These are phyloP conservation scores for Trichacis sp. DNA, from an alignment of 2,888 invertebrate genomes.

Conservation along the genomic window DNA sequence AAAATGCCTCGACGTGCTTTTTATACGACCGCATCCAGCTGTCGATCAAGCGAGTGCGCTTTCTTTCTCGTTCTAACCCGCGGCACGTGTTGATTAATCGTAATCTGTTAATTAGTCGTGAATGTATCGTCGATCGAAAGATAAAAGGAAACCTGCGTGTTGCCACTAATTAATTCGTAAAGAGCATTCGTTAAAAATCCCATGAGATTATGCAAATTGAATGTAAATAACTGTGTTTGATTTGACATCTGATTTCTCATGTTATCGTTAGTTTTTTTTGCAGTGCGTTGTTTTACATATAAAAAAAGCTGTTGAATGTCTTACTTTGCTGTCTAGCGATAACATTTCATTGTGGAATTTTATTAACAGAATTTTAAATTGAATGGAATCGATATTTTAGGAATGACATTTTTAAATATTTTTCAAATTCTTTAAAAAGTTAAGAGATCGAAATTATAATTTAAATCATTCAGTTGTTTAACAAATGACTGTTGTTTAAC, in stretches of 20 bases:
- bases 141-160: not conserved
- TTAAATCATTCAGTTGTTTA: too few species aligned
- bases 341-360: too few species aligned
- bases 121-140: constrained; percentile 7
- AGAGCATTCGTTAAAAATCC: not conserved
- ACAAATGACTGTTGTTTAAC: too few species aligned
- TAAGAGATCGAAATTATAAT: too few species aligned
- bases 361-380: too few species aligned
- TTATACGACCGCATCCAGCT: too few species aligned
- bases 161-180: constrained; percentile 5
- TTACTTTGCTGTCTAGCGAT: too few species aligned
- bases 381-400: too few species aligned
- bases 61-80: not conserved
- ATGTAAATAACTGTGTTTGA: constrained; percentile 8
- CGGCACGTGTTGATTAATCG: constrained; percentile 10
- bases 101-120: constrained; percentile 5
- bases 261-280: not conserved
- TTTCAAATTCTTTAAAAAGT: too few species aligned
- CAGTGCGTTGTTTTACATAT: not conserved
- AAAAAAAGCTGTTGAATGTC: too few species aligned
- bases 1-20: too few species aligned
- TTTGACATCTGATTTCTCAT: not conserved
- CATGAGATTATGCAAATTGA: constrained; percentile 7
- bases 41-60: constrained; percentile 1
- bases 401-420: too few species aligned